These are phyloP conservation scores for Eulemur rubriventer DNA, from an alignment of 2,797 vertebrate genomes.

Conservation along the genomic window DNA sequence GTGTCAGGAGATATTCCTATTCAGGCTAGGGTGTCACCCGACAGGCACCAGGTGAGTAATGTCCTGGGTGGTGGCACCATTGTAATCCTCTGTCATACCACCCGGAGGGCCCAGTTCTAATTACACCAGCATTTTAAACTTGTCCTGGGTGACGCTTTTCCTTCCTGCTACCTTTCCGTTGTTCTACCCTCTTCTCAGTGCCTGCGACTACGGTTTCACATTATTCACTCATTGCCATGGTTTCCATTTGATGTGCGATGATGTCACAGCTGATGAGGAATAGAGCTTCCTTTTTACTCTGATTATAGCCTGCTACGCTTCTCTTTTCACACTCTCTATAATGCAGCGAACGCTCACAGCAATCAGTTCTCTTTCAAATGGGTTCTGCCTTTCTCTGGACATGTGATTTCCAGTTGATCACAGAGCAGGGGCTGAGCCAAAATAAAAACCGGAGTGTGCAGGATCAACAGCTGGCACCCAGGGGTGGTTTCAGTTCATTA, in stretches of 20 bases:
- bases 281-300: background rate
- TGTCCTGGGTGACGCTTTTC: background rate
- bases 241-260: constrained; percentile 11
- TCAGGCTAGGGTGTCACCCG: constrained; percentile 44
- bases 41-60: background rate
- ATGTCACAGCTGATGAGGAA: background rate
- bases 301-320: background rate
- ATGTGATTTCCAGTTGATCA: background rate
- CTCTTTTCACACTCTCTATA: background rate
- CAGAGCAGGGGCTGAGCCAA: background rate
- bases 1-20: background rate
- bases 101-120: background rate
- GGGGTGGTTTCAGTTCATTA: background rate
- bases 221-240: constrained; percentile 46
- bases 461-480: background rate
- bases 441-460: background rate
- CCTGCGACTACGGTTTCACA: background rate
- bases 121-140: background rate
- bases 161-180: constrained; percentile 15
- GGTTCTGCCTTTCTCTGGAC: background rate
- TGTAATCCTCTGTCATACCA: background rate
- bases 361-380: background rate
- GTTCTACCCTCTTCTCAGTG: background rate
- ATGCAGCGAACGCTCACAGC: background rate
- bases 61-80: background rate